Evolutionary conservation across 2,797 vertebrate species (phyloP).

Genomic region (Amblyopsis hoosieri): DNA sequence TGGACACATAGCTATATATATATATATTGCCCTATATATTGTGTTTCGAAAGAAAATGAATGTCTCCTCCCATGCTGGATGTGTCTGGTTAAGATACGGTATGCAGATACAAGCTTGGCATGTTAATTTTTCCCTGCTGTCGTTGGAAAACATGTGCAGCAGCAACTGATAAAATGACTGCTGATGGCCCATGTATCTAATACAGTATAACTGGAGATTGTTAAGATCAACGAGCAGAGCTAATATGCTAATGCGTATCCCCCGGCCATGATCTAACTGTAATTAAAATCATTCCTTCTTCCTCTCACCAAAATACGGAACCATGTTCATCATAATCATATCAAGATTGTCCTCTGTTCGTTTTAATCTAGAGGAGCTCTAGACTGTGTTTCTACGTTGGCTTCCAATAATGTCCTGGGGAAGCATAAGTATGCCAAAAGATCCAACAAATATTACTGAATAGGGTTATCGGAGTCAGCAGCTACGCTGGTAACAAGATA

Average conservation of each 20-base stretch:
- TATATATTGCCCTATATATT: neutral
- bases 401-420: conserved; percentile 9
- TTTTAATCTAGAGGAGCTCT: conserved; percentile 13
- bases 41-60: conserved; percentile 30
- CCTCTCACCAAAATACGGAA: conserved; percentile 18
- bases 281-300: conserved; percentile 45
- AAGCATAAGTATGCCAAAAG: conserved; percentile 8
- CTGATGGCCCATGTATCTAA: conserved; percentile 38
- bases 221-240: conserved; percentile 35
- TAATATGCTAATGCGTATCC: conserved; percentile 42
- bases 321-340: conserved; percentile 35
- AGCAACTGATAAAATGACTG: conserved; percentile 47
- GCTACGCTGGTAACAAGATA: neutral
- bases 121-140: conserved; percentile 42
- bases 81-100: conserved; percentile 39
- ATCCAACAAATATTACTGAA: conserved; percentile 19
- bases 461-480: conserved; percentile 10
- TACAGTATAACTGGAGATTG: conserved; percentile 36
- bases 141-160: conserved; percentile 31
- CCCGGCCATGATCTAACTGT: conserved; percentile 16
- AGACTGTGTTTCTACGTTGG: conserved; percentile 9
- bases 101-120: conserved; percentile 40
- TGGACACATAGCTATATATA: neutral
- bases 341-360: conserved; percentile 22
- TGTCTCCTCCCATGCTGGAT: conserved; percentile 23